phyloP scores from a whole-genome alignment of 2,113 vertebrate species.

The Natator depressus region DNA sequence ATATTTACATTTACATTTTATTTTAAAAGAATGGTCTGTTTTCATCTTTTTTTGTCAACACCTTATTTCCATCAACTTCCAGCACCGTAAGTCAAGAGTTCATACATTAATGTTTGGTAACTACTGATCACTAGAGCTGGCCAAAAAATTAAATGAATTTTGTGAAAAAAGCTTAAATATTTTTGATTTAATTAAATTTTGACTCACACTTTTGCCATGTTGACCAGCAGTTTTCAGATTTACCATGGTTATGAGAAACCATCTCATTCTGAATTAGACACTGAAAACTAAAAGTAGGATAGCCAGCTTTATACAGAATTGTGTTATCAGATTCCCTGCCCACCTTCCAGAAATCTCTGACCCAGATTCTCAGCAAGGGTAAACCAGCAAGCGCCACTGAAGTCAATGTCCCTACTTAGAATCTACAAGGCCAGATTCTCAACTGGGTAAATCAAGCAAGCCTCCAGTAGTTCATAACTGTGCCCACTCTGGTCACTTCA shows the following conservation, averaged over 20 bases:
- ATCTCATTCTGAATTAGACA: background rate
- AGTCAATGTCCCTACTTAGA: background rate
- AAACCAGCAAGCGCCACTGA: background rate
- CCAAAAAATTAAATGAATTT: background rate
- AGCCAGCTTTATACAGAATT: background rate
- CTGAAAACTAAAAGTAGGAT: background rate
- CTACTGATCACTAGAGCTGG: constrained; percentile 16
- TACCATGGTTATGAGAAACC: background rate
- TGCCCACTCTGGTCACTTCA: background rate
- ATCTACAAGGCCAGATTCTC: too few relatives aligned
- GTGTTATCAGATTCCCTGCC: background rate
- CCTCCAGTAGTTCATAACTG: background rate
- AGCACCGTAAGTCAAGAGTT: constrained; percentile 55
- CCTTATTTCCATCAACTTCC: constrained; percentile 37
- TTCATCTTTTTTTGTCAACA: constrained; percentile 2
- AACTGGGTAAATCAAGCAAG: too few relatives aligned
- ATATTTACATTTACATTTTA: constrained; percentile 56
- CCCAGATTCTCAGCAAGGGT: background rate
- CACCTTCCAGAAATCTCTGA: background rate
- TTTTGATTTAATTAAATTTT: constrained; percentile 22
- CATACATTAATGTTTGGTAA: background rate
- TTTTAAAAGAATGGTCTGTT: constrained; percentile 6
- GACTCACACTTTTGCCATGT: background rate
- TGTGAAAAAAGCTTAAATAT: constrained; percentile 24
- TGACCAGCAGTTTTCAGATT: background rate